These are phyloP conservation scores for Pseudocheirus occidentalis DNA, from an alignment of 2,797 vertebrate genomes.

Conservation along the genomic window DNA sequence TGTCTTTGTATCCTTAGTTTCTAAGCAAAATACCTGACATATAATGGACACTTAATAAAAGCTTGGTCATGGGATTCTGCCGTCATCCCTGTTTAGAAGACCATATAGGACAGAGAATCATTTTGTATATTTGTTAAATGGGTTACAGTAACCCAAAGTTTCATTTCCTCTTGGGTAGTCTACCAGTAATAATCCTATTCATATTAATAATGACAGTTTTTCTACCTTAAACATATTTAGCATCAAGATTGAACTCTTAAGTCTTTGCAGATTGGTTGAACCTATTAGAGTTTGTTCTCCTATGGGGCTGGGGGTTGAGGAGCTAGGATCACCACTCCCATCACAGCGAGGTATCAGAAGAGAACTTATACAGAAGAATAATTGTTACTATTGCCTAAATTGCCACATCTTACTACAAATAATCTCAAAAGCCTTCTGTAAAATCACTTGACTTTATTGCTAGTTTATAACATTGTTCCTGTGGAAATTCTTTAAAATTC, in stretches of 20 bases:
- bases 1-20: neutral
- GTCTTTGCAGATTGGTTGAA: neutral
- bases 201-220: neutral
- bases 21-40: neutral
- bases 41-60: neutral
- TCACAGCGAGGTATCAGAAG: neutral
- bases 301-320: neutral
- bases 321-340: neutral
- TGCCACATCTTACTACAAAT: neutral
- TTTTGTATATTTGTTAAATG: neutral
- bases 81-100: neutral
- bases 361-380: neutral
- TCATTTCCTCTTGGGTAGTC: neutral
- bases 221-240: neutral
- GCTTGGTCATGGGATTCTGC: too few species aligned
- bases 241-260: neutral
- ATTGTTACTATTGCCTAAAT: neutral
- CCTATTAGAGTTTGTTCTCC: neutral
- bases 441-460: neutral
- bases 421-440: neutral
- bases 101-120: neutral
- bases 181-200: neutral
- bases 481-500: neutral
- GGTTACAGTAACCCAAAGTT: neutral
- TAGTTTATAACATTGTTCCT: neutral